Conservation (phyloP, 2,797 vertebrate species). For the Crenichthys baileyi region DNA sequence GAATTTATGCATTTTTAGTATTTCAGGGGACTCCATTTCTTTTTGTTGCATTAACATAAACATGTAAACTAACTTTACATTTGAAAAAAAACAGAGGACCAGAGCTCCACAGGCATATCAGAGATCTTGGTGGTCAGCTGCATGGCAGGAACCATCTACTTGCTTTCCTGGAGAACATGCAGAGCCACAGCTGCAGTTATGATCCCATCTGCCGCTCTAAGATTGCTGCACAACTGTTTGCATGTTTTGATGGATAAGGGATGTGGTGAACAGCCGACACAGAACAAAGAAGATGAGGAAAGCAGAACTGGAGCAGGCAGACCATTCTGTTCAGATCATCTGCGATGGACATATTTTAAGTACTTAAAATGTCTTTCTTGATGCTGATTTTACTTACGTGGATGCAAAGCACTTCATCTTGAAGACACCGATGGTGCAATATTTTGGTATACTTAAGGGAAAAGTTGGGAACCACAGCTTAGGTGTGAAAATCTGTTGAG, state of each 20-base stretch:
- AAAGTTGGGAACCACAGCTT: constrained; percentile 74
- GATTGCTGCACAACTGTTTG: not conserved
- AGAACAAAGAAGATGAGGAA: constrained; percentile 92
- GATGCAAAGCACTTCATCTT: constrained; percentile 87
- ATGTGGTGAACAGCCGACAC: constrained; percentile 42
- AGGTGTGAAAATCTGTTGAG: too few relatives aligned
- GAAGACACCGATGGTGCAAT: not conserved
- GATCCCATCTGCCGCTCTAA: not conserved
- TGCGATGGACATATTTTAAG: constrained; percentile 92
- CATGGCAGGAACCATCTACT: constrained; percentile 94
- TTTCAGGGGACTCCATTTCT: not conserved
- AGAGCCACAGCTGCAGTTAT: not conserved
- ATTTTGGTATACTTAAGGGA: constrained; percentile 84
- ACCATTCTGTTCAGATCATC: constrained; percentile 91
- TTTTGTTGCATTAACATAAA: not conserved
- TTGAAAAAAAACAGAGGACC: constrained; percentile 87
- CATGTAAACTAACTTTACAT: constrained; percentile 72
- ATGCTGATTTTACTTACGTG: constrained; percentile 64
- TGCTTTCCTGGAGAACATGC: constrained; percentile 84
- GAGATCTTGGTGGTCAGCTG: constrained; percentile 94
- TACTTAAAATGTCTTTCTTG: constrained; percentile 61
- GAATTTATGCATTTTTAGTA: not conserved
- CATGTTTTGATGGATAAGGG: not conserved
- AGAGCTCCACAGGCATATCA: constrained; percentile 93
- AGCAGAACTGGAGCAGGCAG: constrained; percentile 90